Base-by-base conservation (phyloP, 2,888 invertebrate species). In the Hirtodrosophila alboralis region DNA sequence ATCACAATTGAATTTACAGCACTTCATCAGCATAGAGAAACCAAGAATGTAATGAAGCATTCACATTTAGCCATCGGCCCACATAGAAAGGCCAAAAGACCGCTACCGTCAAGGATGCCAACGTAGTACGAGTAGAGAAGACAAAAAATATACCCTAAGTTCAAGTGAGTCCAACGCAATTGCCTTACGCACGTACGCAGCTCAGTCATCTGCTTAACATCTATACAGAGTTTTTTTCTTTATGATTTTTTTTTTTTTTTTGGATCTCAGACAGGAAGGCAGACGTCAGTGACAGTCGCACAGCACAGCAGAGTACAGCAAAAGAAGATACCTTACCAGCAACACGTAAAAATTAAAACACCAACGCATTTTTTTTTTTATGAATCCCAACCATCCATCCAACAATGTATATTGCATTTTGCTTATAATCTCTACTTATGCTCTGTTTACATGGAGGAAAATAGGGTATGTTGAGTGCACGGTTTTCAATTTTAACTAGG, bases 281-380 rank as follows among this genome's bases (percentile, higher is more conserved):
- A 48, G 52, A 43, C 44, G 72, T 51, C 44, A 48, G 49, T 54
- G 60, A 48, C 52, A 59, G 44, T 60, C 60, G 56, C 70, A 52
- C 45, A 26, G n/a, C n/a, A n/a, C n/a, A n/a, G n/a, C n/a, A n/a
- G 31, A 38, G 12, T 43, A 34, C 18, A 21, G 23, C 8, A 14
- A 47, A 38, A 59, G 56, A 64, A 76, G n/a, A n/a, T n/a, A 58
- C 67, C 63, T 72, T 61, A n/a, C n/a, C 62, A 61, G 65, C 66
- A 75, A 79, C 79, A 80, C 78, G 85, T 84, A 81, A 74, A 53
- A 77, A 84, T 86, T 75, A 68, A 84, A 86, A 81, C 83, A 74
- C 81, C 85, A 81, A 81, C 85, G 78, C 86, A 74, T 72, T 70
- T 56, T 58, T 63, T 76, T 56, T 58, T 63, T 76, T 77, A 60